A percentile compares a stretch with the other conserved stretches of the same genome.
Evolutionary conservation across 2,888 invertebrate species (phyloP).

Genomic region (Eupithecia centaureata): DNA sequence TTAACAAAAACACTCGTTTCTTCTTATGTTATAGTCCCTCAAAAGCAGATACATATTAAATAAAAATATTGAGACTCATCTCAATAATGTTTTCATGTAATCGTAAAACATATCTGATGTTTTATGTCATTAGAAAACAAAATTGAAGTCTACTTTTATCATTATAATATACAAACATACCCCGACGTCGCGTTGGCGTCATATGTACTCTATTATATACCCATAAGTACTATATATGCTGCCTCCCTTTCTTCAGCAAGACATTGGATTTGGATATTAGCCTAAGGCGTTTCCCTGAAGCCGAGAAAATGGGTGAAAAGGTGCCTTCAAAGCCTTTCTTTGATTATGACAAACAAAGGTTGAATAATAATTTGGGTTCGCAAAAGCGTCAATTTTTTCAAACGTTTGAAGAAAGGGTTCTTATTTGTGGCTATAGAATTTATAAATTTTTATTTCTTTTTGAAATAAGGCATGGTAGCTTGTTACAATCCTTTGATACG

Average conservation of each 20-base stretch:
- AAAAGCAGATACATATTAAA: neutral
- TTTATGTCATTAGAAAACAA: neutral
- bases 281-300: conserved; percentile 49
- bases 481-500: neutral
- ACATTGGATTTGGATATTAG: conserved; percentile 49
- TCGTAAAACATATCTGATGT: neutral
- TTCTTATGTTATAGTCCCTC: neutral
- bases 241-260: neutral
- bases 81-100: neutral
- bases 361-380: conserved; percentile 61
- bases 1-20: neutral
- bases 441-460: neutral
- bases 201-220: neutral
- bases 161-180: neutral
- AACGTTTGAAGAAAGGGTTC: conserved; percentile 4
- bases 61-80: neutral
- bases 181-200: neutral
- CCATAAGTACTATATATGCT: neutral
- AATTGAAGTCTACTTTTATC: neutral
- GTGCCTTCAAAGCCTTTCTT: conserved; percentile 52
- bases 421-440: neutral
- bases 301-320: conserved; percentile 56
- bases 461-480: neutral
- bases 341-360: conserved; percentile 65
- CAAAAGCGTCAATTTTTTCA: conserved; percentile 48